Percentiles rank a stretch among this genome's conserved stretches.
Conservation (phyloP, 2,113 vertebrate species). For the Rutilus rutilus region DNA sequence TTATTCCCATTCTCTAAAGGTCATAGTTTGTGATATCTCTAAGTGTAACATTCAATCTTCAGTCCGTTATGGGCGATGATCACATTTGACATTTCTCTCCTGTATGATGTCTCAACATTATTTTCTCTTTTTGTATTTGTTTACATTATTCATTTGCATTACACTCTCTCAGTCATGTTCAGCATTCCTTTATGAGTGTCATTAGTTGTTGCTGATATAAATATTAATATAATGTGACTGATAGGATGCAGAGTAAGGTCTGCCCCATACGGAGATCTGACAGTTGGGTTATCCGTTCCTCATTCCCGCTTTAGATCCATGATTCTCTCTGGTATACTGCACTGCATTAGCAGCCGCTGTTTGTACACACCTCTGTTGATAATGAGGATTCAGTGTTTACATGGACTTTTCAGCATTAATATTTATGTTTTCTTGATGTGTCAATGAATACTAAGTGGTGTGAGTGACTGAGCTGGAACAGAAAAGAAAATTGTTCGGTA, state of each 20-base stretch:
- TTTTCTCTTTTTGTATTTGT: conserved; percentile 6
- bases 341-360: background rate
- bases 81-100: conserved; percentile 53
- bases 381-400: conserved; percentile 47
- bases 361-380: conserved; percentile 43
- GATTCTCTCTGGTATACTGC: conserved; percentile 28
- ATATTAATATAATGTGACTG: background rate
- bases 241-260: background rate
- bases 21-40: conserved; percentile 44
- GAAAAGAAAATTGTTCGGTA: background rate
- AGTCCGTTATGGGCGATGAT: conserved; percentile 44
- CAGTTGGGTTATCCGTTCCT: background rate
- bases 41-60: conserved; percentile 53
- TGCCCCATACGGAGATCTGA: background rate
- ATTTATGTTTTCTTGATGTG: conserved; percentile 46
- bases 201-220: background rate
- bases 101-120: background rate
- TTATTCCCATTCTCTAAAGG: conserved; percentile 50
- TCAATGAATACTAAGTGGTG: conserved; percentile 35
- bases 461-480: conserved; percentile 21
- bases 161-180: background rate
- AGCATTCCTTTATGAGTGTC: background rate
- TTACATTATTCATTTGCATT: background rate
- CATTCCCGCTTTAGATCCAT: conserved; percentile 1
- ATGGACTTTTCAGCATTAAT: conserved; percentile 42